phyloP scores from a whole-genome alignment of 2,113 vertebrate genomes.

The Cebus imitator region DNA sequence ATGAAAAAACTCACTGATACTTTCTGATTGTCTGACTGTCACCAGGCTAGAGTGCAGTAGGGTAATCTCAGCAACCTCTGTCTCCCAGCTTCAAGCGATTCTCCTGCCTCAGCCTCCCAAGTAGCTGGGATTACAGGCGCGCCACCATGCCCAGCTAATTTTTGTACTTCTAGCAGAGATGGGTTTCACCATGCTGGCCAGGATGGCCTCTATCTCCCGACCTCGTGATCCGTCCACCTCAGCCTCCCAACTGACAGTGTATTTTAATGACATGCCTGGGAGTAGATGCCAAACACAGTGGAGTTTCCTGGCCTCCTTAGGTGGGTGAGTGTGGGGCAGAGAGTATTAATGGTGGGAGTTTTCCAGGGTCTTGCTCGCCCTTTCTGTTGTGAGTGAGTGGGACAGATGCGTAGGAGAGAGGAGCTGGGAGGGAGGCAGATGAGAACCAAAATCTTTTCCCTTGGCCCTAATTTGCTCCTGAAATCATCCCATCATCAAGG shows the following conservation, averaged over 20 bases:
- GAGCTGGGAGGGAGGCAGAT: background rate
- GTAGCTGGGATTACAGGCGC: too few relatives aligned
- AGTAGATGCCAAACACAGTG: background rate
- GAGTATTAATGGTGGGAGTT: background rate
- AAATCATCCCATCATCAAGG: background rate
- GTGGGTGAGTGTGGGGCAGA: background rate
- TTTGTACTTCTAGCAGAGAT: too few relatives aligned
- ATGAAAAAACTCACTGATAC: background rate
- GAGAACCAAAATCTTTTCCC: background rate
- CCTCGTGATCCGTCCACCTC: too few relatives aligned
- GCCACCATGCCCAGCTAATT: too few relatives aligned
- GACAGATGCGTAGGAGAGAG: background rate
- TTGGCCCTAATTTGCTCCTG: background rate
- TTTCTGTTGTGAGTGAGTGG: background rate
- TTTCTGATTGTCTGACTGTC: background rate
- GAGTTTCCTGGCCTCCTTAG: background rate
- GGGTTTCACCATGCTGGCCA: too few relatives aligned
- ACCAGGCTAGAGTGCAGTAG: too few relatives aligned
- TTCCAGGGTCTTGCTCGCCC: background rate
- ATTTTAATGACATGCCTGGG: background rate
- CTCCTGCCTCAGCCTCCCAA: too few relatives aligned
- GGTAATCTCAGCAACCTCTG: too few relatives aligned
- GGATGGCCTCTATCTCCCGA: too few relatives aligned
- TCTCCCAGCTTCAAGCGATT: too few relatives aligned
- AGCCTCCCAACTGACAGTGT: background rate